Conservation (phyloP, 1,140 invertebrate genomes). For the Drosophila miranda region DNA sequence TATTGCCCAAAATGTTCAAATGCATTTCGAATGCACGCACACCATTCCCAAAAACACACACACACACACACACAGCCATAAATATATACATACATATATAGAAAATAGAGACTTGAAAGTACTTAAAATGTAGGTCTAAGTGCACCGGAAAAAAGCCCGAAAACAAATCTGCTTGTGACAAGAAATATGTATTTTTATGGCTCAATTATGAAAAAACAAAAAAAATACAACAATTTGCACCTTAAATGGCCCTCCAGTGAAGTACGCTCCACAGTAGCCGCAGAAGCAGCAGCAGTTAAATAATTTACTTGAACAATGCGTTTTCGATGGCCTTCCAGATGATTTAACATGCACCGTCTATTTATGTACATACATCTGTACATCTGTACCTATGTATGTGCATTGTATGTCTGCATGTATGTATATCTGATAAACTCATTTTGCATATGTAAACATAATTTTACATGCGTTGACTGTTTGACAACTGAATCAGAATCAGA, state of each 20-base stretch:
- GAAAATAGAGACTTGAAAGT: too few species aligned
- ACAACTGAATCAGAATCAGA: constrained; percentile 12
- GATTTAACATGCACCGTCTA: constrained; percentile 44
- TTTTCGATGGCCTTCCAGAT: constrained; percentile 33
- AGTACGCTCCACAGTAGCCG: not conserved
- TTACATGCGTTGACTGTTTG: constrained; percentile 24
- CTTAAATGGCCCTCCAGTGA: not conserved
- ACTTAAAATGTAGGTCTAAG: too few species aligned
- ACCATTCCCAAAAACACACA: constrained; percentile 10
- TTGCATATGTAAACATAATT: constrained; percentile 51
- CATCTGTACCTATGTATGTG: constrained; percentile 3
- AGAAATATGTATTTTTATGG: not conserved
- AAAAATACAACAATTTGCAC: constrained; percentile 11
- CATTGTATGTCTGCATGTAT: constrained; percentile 4
- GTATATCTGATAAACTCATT: constrained; percentile 22
- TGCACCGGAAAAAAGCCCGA: too few species aligned
- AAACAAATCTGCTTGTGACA: constrained; percentile 6
- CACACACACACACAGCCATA: constrained; percentile 4
- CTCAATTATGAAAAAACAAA: not conserved
- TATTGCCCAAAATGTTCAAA: constrained; percentile 1
- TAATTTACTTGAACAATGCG: constrained; percentile 23
- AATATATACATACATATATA: not conserved
- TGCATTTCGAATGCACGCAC: constrained; percentile 24
- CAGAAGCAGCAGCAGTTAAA: constrained; percentile 5
- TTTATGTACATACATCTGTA: constrained; percentile 2